These are phyloP conservation scores for Acrobasis consociella DNA, from an alignment of 2,888 invertebrate species.

Conservation along the genomic window DNA sequence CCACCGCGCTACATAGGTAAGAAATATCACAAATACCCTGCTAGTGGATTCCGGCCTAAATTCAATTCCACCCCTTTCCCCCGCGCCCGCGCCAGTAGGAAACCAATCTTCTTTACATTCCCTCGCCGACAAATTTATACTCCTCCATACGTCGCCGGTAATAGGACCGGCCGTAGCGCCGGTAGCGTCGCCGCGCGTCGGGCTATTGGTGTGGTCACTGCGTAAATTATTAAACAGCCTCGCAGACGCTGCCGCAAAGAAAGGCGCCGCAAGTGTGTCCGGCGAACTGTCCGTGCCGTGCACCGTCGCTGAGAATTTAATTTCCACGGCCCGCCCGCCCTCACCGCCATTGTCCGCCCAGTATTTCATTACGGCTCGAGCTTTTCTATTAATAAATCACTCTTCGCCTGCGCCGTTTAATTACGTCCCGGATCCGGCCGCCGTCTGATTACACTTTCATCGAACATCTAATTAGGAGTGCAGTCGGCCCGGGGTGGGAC, in stretches of 20 bases:
- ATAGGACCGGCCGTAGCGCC: slow-evolving; percentile 49
- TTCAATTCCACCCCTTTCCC: slow-evolving; percentile 78
- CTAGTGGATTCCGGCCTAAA: slow-evolving; percentile 75
- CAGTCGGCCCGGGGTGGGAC: slow-evolving; percentile 62
- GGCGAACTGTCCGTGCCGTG: slow-evolving; percentile 48
- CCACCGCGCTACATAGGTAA: slow-evolving; percentile 60
- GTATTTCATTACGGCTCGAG: slow-evolving; percentile 82
- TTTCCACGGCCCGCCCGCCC: slow-evolving; percentile 75
- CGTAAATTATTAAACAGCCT: slow-evolving; percentile 70
- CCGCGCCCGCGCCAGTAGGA: slow-evolving; percentile 67
- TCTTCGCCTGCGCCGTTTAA: slow-evolving; percentile 81
- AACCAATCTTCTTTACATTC: slow-evolving; percentile 81
- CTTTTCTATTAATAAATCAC: slow-evolving; percentile 84
- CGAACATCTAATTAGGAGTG: slow-evolving; percentile 82
- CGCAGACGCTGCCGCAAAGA: slow-evolving; percentile 59
- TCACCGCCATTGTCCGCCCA: slow-evolving; percentile 79
- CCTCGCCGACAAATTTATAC: slow-evolving; percentile 80
- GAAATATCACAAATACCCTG: slow-evolving; percentile 70
- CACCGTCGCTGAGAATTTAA: slow-evolving; percentile 76
- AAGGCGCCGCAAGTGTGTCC: slow-evolving; percentile 61
- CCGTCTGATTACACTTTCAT: slow-evolving; percentile 82
- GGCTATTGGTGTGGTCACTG: slow-evolving; percentile 41
- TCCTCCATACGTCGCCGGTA: slow-evolving; percentile 72
- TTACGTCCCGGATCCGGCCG: slow-evolving; percentile 79
- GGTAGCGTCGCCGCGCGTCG: slow-evolving; percentile 31